phyloP scores from a whole-genome alignment of 2,888 invertebrate genomes.

The Crioceris asparagi region DNA sequence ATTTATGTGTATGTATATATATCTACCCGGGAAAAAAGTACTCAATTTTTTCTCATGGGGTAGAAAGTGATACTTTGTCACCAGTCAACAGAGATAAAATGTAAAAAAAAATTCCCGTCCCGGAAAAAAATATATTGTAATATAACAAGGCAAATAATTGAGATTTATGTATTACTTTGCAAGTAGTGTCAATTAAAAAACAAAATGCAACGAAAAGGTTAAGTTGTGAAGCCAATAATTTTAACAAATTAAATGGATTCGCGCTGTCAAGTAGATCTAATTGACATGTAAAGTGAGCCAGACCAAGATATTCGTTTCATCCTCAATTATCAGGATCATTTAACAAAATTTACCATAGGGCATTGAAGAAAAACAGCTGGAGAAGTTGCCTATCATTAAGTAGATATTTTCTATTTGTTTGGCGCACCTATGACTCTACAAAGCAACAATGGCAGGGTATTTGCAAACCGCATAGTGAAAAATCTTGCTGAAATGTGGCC shows the following conservation, averaged over 20 bases:
- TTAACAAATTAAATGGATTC: conserved; percentile 2
- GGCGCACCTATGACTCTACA: conserved; percentile 29
- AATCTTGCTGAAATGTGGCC: conserved; percentile 7
- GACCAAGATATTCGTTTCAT: conserved; percentile 31
- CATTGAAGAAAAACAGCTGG: conserved; percentile 26
- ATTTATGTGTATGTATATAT: too few species aligned
- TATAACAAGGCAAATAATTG: too few species aligned
- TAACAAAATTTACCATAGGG: conserved; percentile 29
- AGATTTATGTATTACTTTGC: conserved; percentile 1
- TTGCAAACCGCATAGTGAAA: conserved; percentile 12
- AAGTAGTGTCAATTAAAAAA: conserved; percentile 3
- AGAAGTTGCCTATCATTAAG: conserved; percentile 24
- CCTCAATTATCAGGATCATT: conserved; percentile 29
- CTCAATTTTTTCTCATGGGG: too few species aligned
- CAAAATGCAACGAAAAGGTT: not conserved
- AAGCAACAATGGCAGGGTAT: conserved; percentile 18
- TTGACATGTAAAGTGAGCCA: conserved; percentile 27
- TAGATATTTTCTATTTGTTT: conserved; percentile 29
- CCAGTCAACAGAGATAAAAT: too few species aligned
- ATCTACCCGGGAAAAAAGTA: too few species aligned
- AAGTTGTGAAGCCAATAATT: conserved; percentile 2
- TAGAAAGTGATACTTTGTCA: too few species aligned
- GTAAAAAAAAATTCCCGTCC: too few species aligned
- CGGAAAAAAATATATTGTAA: not conserved
- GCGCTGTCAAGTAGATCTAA: conserved; percentile 19